phyloP scores from a whole-genome alignment of 2,797 vertebrate genomes.

The Anguilla obscura region DNA sequence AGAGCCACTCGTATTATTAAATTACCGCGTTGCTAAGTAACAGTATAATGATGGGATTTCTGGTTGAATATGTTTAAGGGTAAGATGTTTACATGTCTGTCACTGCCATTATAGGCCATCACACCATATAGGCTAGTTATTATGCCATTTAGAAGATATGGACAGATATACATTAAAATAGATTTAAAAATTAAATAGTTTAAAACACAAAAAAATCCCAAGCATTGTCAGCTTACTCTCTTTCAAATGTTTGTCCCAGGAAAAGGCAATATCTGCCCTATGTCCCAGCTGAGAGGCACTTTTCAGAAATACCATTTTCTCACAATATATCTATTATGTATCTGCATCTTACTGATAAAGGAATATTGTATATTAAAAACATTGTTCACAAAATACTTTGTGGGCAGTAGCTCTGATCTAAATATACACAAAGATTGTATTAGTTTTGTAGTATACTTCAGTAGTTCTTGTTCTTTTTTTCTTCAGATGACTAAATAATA shows the following conservation, averaged over 20 bases:
- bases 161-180: not conserved
- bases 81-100: not conserved
- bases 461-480: not conserved
- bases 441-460: not conserved
- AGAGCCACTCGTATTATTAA: not conserved
- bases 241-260: too few species aligned
- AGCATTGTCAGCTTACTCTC: not conserved
- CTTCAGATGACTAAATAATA: not conserved
- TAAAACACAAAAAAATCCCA: not conserved
- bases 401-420: not conserved
- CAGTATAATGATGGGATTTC: not conserved
- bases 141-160: not conserved
- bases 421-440: not conserved
- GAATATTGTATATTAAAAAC: not conserved
- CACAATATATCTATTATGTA: not conserved
- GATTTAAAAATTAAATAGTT: too few species aligned
- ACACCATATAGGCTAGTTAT: not conserved
- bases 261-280: too few species aligned
- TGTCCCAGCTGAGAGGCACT: too few species aligned
- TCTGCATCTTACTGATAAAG: not conserved
- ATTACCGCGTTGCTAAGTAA: constrained; percentile 17
- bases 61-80: not conserved
- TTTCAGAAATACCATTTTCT: too few species aligned
- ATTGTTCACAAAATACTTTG: not conserved
- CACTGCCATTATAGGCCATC: not conserved